Base-by-base conservation (phyloP, 2,888 invertebrate species). In the Thereva nobilitata region DNA sequence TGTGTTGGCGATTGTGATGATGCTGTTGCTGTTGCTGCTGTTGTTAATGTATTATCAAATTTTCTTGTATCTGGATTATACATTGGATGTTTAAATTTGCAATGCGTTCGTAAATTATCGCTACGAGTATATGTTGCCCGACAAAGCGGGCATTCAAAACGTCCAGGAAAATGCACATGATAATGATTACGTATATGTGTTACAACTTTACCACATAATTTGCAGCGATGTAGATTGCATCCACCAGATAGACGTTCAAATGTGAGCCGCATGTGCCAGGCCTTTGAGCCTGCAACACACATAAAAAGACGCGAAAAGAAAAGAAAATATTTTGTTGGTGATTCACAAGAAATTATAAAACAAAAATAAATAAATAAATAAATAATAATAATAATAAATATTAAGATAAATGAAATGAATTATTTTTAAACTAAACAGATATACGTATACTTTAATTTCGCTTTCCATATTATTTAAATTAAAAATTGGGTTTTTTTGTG, bases 191-290 rank as follows among this genome's bases (percentile, higher is more conserved):
- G 89, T 86, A 92, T 92, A 87, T 93, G 92, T 83, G 93, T 92
- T 85, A 93, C 93, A 86, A 93, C 91, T 88, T 93, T 93, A 84
- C 93, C 92, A 86, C 92, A 93, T 85, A 93, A 88, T 87, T 92
- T 92, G 88, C 93, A 93, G 83, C 92, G 91, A 87, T 93, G 92
- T 86, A 92, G 90, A 87, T 93, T 93, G 83, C 91, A 90, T 85
- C 91, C 91, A 84, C 92, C 92, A 84, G 92, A 91, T 86, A 92
- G 88, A 81, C 92, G 91, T 87, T 93, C 93, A 87, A 92, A 93
- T 84, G 92, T 92, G 85, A 92, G 89, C 86, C 92, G 91, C 92
- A 92, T 92, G 87, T 92, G 92, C 91, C 92, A 92, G 87, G 92
- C 91, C 89, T 92, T 92, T 83, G 92, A 92, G 89, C 92, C 93